A percentile compares a stretch with the other conserved stretches of the same genome.
Conservation (phyloP, 2,888 invertebrate genomes). For the Drosophila paucipuncta region DNA sequence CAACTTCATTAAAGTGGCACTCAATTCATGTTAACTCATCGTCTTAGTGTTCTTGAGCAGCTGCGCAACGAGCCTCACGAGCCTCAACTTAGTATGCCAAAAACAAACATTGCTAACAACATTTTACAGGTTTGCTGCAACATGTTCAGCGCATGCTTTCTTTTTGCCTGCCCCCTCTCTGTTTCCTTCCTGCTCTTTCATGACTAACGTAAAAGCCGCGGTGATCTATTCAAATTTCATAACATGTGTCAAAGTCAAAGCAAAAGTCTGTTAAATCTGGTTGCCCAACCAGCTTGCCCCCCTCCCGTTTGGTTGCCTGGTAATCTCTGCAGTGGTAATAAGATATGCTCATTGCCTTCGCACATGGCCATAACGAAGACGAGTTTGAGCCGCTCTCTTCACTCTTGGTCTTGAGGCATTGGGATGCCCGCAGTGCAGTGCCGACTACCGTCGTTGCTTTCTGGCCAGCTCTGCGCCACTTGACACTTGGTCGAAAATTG, state of each 20-base stretch:
- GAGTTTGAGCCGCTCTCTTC: slow-evolving; percentile 38
- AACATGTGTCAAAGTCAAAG: slow-evolving; percentile 77
- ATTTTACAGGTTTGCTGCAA: slow-evolving; percentile 67
- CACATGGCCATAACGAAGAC: slow-evolving; percentile 57
- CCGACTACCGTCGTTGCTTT: slow-evolving; percentile 28
- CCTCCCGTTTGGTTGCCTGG: slow-evolving; percentile 19
- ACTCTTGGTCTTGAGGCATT: slow-evolving; percentile 28
- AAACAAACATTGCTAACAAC: slow-evolving; percentile 50
- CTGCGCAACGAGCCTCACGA: slow-evolving; percentile 36
- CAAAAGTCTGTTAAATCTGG: slow-evolving; percentile 66
- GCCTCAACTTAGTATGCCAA: slow-evolving; percentile 33
- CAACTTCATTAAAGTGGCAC: slow-evolving; percentile 63
- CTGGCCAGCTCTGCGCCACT: slow-evolving; percentile 30
- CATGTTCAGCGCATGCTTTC: slow-evolving; percentile 24
- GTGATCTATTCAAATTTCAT: slow-evolving; percentile 79
- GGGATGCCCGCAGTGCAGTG: slow-evolving; percentile 67
- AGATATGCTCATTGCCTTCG: slow-evolving; percentile 69
- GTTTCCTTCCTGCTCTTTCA: background rate
- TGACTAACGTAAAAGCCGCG: slow-evolving; percentile 35
- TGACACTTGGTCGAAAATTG: slow-evolving; percentile 44
- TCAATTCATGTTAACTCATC: slow-evolving; percentile 62
- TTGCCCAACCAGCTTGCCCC: slow-evolving; percentile 13
- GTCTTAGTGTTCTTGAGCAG: slow-evolving; percentile 57
- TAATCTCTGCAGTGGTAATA: slow-evolving; percentile 73
- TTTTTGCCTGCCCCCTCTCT: background rate